Evolutionary conservation across 2,797 vertebrate genomes (phyloP), one percentile per base, ranked within the genome.

Genomic region (Bryconaethiops microstoma): DNA sequence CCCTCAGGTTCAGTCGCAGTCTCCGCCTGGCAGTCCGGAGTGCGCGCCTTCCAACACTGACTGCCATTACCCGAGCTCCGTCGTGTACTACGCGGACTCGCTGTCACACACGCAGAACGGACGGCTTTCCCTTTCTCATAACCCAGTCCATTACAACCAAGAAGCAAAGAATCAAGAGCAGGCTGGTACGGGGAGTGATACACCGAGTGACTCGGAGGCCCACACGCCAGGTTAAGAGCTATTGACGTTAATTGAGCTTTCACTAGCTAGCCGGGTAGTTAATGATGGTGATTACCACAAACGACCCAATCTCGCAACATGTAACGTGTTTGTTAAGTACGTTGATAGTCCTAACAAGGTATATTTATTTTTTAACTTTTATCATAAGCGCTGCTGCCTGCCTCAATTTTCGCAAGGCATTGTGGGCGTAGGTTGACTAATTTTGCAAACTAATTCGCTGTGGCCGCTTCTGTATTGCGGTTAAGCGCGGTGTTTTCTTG

Each of bases 131-230:
- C 59, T 88, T 21, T 4, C 83, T 2, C 81, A 86, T 0, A 83
- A 85, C 4, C 85, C 73, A 39, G 19, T 83, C 0, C 39, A 17
- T 2, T 79, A 78, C 13, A 85, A 86, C 0, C 29, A 64, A 0
- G 75, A 48, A 16, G 60, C 5, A 0, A 86, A 84, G 0, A 90
- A 89, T 45, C 70, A 13, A 21, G 82, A 86, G 8, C 85, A 80
- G 23, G 57, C 79, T 17, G 84, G 88, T 19, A 40, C 63, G 6
- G 63, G 35, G 12, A 91, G 92, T 60, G 91, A 92, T 16, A 79
- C 82, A 0, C 89, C 91, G 0, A 93, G 92, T 7, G 93, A 94
- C 80, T 90, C 92, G 0, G 94, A 93, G 69, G 72, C 89, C 0
- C 90, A 91, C 78, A 89, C 89, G 0, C 92, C 94, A 67, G 91